These are phyloP conservation scores for Spodoptera picta DNA, from an alignment of 2,888 invertebrate species.

Conservation along the genomic window DNA sequence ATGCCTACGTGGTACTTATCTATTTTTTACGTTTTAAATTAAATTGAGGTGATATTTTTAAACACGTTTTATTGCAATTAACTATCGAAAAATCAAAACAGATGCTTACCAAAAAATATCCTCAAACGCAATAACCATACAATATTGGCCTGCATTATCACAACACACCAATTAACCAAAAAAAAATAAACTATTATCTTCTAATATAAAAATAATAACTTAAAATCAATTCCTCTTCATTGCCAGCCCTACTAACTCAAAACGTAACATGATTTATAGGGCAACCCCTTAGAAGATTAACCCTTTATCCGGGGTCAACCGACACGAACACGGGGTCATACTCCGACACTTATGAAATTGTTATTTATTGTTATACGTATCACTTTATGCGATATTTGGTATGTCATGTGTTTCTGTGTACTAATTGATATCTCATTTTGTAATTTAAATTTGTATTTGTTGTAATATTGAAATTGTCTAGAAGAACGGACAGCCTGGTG, in stretches of 20 bases:
- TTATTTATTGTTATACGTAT: conserved; percentile 79
- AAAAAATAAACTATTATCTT: not conserved
- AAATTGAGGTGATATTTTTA: no score
- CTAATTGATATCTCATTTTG: conserved; percentile 18
- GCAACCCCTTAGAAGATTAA: conserved; percentile 86
- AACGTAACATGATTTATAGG: conserved; percentile 85
- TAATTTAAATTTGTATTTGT: conserved; percentile 4
- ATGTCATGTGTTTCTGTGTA: conserved; percentile 11
- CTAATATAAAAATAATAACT: not conserved
- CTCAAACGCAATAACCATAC: no score
- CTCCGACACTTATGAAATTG: conserved; percentile 69
- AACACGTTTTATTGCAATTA: no score
- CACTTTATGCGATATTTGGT: conserved; percentile 43
- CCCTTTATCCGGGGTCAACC: conserved; percentile 84
- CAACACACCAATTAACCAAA: no score
- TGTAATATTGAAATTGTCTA: no score
- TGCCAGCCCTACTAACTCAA: conserved; percentile 72
- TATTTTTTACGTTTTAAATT: no score
- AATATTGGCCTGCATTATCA: no score
- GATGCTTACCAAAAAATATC: no score
- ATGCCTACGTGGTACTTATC: no score
- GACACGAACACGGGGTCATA: conserved; percentile 72
- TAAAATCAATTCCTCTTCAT: not conserved
- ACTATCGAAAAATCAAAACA: no score
- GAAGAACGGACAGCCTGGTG: no score